These are phyloP conservation scores for Mormyrus proboscirostris DNA, from an alignment of 2,797 vertebrate genomes.

Conservation along the genomic window DNA sequence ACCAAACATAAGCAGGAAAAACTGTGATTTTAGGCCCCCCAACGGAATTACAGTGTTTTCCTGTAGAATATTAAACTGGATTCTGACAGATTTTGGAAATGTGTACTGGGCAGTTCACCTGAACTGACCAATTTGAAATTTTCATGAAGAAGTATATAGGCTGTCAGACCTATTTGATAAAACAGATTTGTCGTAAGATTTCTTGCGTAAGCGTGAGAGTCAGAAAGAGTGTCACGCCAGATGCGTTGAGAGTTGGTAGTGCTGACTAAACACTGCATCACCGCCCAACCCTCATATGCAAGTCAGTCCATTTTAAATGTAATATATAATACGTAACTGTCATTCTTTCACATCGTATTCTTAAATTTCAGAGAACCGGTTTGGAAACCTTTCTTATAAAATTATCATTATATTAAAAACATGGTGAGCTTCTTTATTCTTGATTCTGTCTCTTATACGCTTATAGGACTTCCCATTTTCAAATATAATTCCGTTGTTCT, in stretches of 20 bases:
- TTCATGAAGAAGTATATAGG: neutral
- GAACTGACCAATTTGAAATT: neutral
- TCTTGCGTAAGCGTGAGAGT: neutral
- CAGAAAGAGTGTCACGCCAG: too few species aligned
- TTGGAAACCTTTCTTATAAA: neutral
- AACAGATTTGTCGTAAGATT: neutral
- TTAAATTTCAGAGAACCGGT: neutral
- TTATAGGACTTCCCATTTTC: neutral
- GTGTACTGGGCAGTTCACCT: neutral
- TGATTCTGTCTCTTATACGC: neutral
- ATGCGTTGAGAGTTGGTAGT: neutral
- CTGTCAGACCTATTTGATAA: neutral
- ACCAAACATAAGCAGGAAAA: neutral
- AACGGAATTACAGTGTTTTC: neutral
- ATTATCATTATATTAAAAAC: neutral
- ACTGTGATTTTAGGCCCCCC: neutral
- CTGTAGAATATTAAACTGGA: neutral
- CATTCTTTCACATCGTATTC: neutral
- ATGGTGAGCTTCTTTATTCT: neutral
- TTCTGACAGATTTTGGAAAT: neutral
- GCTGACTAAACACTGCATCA: neutral
- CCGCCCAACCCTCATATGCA: neutral
- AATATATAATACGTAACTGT: neutral
- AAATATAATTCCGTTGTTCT: slow-evolving; percentile 10
- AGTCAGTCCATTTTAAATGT: neutral